Evolutionary conservation across 2,888 invertebrate genomes (phyloP).

Genomic region (Iphiclides podalirius): DNA sequence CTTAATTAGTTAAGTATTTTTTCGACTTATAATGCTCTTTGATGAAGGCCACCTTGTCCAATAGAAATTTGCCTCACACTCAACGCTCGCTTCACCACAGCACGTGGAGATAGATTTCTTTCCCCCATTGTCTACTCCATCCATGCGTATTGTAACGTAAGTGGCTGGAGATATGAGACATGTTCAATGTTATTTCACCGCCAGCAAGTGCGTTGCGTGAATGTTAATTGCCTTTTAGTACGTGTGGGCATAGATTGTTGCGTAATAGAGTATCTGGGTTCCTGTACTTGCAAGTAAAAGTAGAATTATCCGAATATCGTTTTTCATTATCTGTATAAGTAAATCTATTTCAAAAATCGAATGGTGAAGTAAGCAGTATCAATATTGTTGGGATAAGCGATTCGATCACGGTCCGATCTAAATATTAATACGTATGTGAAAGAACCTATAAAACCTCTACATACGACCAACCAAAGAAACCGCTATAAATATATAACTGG

Average conservation of each 20-base stretch:
- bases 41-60: conserved; percentile 7
- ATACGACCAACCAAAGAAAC: too few relatives aligned
- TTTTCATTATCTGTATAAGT: too few relatives aligned
- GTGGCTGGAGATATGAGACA: conserved; percentile 18
- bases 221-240: conserved; percentile 21
- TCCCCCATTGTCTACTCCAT: conserved; percentile 25
- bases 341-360: too few relatives aligned
- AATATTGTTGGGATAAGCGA: too few relatives aligned
- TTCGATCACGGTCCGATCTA: too few relatives aligned
- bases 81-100: conserved; percentile 7
- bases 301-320: too few relatives aligned
- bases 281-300: not conserved
- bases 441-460: too few relatives aligned
- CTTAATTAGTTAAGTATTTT: too few relatives aligned
- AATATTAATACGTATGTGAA: too few relatives aligned
- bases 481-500: too few relatives aligned
- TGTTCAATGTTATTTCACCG: conserved; percentile 25
- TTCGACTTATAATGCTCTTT: too few relatives aligned
- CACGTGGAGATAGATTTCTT: conserved; percentile 22
- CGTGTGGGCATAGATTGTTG: not conserved
- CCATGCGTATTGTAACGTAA: conserved; percentile 24
- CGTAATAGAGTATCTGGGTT: not conserved
- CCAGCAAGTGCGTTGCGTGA: conserved; percentile 15
- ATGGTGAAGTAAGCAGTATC: too few relatives aligned
- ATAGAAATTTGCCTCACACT: conserved; percentile 9